A percentile compares a stretch with the other conserved stretches of the same genome.
These are phyloP conservation scores for Chelon auratus DNA, from an alignment of 2,797 vertebrate species.

Conservation along the genomic window DNA sequence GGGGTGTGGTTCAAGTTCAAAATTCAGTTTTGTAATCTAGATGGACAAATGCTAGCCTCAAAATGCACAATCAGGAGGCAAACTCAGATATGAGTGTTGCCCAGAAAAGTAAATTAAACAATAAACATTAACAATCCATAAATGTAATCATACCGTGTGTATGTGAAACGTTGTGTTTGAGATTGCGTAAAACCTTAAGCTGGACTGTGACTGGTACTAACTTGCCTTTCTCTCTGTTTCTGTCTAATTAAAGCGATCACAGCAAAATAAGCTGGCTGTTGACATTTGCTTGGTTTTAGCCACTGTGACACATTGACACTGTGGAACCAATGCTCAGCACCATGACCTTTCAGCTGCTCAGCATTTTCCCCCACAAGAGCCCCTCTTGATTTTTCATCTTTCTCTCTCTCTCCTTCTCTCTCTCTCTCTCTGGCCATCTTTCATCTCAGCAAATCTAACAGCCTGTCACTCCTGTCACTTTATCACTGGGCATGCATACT, in stretches of 20 bases:
- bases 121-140: conserved; percentile 19
- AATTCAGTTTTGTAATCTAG: conserved; percentile 1
- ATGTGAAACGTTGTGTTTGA: conserved; percentile 11
- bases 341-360: conserved; percentile 79
- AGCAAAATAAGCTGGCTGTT: conserved; percentile 59
- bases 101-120: neutral
- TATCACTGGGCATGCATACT: conserved; percentile 56
- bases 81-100: neutral
- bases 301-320: conserved; percentile 72
- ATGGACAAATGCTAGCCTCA: neutral
- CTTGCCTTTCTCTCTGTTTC: conserved; percentile 36
- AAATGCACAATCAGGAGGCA: neutral
- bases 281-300: conserved; percentile 76
- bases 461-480: conserved; percentile 72
- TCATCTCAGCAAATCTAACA: conserved; percentile 69
- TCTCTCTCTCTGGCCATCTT: conserved; percentile 54
- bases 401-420: conserved; percentile 31
- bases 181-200: conserved; percentile 17
- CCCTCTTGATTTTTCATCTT: conserved; percentile 50
- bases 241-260: conserved; percentile 65
- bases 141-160: conserved; percentile 11
- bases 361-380: conserved; percentile 65
- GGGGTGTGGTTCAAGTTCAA: conserved; percentile 1
- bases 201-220: conserved; percentile 51
- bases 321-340: conserved; percentile 55